Conservation (phyloP, 2,888 invertebrate species). For the Chouioia cunea region DNA sequence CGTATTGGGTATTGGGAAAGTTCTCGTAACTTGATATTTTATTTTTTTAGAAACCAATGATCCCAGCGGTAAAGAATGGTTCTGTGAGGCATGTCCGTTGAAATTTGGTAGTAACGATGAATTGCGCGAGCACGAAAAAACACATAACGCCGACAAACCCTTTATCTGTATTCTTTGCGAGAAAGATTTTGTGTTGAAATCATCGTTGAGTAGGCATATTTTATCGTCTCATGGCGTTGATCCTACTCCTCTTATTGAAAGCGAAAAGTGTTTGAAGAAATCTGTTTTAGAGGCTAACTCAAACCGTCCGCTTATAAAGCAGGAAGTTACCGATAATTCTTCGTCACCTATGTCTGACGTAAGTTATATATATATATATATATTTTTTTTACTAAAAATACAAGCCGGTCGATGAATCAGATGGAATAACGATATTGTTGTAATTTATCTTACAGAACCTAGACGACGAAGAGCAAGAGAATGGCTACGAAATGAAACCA, state of each 20-base stretch:
- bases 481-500: conserved; percentile 62
- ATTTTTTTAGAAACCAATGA: conserved; percentile 18
- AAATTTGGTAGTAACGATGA: conserved; percentile 59
- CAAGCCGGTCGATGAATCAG: neutral
- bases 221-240: conserved; percentile 71
- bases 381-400: neutral
- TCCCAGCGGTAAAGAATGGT: conserved; percentile 59
- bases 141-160: conserved; percentile 63
- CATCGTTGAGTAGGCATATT: conserved; percentile 71
- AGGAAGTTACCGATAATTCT: conserved; percentile 56
- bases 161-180: conserved; percentile 72
- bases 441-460: conserved; percentile 40
- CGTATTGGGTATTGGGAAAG: too few relatives aligned
- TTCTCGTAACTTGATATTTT: too few relatives aligned
- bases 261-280: conserved; percentile 62
- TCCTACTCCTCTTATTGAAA: conserved; percentile 65
- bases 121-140: conserved; percentile 61
- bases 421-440: neutral
- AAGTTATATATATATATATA: conserved; percentile 17
- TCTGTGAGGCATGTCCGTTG: conserved; percentile 62
- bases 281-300: conserved; percentile 50
- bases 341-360: conserved; percentile 53
- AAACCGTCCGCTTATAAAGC: conserved; percentile 54
- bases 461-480: conserved; percentile 60
- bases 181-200: conserved; percentile 67